These are phyloP conservation scores for Pseudococcus longispinus DNA, from an alignment of 2,888 invertebrate genomes.

Conservation along the genomic window DNA sequence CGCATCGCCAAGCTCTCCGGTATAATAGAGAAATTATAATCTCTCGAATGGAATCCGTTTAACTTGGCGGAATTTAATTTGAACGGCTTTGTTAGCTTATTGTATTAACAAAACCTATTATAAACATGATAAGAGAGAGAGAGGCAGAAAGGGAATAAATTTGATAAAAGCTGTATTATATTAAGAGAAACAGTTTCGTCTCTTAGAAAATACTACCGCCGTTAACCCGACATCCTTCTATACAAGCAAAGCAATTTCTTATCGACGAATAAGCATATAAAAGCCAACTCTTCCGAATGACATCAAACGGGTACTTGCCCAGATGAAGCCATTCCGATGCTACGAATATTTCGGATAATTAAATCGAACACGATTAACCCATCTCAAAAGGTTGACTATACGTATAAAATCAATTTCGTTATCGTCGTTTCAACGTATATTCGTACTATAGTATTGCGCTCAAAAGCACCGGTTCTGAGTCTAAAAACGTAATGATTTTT, in stretches of 20 bases:
- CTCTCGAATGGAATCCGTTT: slow-evolving; percentile 35
- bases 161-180: slow-evolving; percentile 16
- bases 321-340: slow-evolving; percentile 5
- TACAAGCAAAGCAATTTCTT: background rate
- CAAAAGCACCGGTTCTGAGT: no score
- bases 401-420: slow-evolving; percentile 10
- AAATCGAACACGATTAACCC: slow-evolving; percentile 12
- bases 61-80: slow-evolving; percentile 31
- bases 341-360: slow-evolving; percentile 17
- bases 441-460: background rate
- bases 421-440: background rate
- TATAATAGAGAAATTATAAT: slow-evolving; percentile 23
- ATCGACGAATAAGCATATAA: background rate
- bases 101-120: slow-evolving; percentile 26
- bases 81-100: slow-evolving; percentile 35
- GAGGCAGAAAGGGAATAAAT: slow-evolving; percentile 11
- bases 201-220: background rate
- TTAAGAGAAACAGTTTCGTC: slow-evolving; percentile 11
- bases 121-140: slow-evolving; percentile 11
- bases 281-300: slow-evolving; percentile 17
- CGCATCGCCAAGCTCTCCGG: background rate
- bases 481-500: no score
- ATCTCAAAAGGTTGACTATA: background rate
- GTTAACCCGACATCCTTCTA: background rate
- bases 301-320: slow-evolving; percentile 13